A percentile compares a stretch with the other conserved stretches of the same genome.
These are phyloP conservation scores for Araneus ventricosus DNA, from an alignment of 1,140 invertebrate species.

Conservation along the genomic window DNA sequence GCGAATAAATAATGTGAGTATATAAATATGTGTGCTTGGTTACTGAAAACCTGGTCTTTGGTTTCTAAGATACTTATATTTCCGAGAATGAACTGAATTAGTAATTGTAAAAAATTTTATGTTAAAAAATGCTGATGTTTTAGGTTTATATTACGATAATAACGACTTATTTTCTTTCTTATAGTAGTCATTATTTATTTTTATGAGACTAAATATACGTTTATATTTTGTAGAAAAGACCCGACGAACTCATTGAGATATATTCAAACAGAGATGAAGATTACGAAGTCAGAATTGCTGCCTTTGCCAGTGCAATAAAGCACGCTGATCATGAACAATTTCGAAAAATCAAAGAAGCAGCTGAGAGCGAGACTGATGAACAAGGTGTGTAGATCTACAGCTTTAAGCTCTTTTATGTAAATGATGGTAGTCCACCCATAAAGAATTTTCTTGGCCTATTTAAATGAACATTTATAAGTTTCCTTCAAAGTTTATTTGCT, in stretches of 20 bases:
- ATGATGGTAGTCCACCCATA: no score
- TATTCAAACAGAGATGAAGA: background rate
- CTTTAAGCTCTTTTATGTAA: no score
- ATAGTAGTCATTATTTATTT: background rate
- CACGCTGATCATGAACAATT: conserved; percentile 29
- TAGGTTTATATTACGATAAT: no score
- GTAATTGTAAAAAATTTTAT: background rate
- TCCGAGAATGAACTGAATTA: background rate
- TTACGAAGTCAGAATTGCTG: conserved; percentile 60
- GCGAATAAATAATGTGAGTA: conserved; percentile 84
- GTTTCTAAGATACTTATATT: background rate
- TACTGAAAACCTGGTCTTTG: no score
- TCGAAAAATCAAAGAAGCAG: background rate
- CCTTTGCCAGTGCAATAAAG: conserved; percentile 18
- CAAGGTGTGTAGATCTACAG: conserved; percentile 37
- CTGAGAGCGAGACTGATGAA: conserved; percentile 6
- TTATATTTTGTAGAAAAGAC: conserved; percentile 33
- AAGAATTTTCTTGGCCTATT: no score
- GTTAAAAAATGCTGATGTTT: background rate
- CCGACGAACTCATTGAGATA: conserved; percentile 37
- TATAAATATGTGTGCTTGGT: background rate
- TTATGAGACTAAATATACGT: background rate
- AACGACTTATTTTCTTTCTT: no score
- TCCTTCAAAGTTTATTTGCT: no score
- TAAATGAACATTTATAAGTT: no score